A percentile compares a stretch with the other conserved stretches of the same genome.
phyloP scores from a whole-genome alignment of 2,888 invertebrate species.

The Lycaena phlaeas region DNA sequence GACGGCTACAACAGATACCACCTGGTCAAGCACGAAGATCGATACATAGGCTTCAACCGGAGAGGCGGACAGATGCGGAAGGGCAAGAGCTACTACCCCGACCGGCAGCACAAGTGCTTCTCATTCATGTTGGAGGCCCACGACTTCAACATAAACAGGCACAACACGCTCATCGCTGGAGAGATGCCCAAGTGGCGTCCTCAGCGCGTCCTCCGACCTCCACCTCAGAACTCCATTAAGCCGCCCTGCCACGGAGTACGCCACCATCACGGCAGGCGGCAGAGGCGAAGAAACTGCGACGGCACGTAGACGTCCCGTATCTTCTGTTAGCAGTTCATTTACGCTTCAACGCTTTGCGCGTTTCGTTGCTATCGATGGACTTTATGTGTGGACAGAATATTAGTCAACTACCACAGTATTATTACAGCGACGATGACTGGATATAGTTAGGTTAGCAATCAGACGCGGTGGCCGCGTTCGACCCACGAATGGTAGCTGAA shows the following conservation, averaged over 20 bases:
- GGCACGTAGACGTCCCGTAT: conserved; percentile 50
- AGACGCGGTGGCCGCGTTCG: conserved; percentile 56
- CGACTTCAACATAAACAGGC: conserved; percentile 74
- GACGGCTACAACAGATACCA: conserved; percentile 77
- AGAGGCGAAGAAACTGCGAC: conserved; percentile 61
- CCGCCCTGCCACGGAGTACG: conserved; percentile 54
- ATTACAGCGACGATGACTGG: conserved; percentile 71
- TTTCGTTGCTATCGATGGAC: conserved; percentile 68
- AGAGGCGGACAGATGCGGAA: conserved; percentile 71
- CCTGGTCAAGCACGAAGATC: conserved; percentile 72
- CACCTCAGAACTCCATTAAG: conserved; percentile 52
- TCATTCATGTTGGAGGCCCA: conserved; percentile 76
- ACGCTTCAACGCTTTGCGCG: conserved; percentile 69
- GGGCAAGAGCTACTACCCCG: conserved; percentile 47
- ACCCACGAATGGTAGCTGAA: conserved; percentile 66
- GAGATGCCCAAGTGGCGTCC: conserved; percentile 54
- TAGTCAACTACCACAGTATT: conserved; percentile 74
- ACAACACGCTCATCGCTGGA: conserved; percentile 72
- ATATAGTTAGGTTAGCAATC: conserved; percentile 63
- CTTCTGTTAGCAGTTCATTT: conserved; percentile 51
- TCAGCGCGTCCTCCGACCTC: conserved; percentile 55
- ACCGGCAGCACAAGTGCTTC: conserved; percentile 70
- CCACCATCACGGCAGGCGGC: conserved; percentile 59
- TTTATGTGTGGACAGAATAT: conserved; percentile 70
- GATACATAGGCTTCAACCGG: conserved; percentile 77